Base-by-base conservation (phyloP, 2,888 invertebrate species). In the Calliphora vomitoria region DNA sequence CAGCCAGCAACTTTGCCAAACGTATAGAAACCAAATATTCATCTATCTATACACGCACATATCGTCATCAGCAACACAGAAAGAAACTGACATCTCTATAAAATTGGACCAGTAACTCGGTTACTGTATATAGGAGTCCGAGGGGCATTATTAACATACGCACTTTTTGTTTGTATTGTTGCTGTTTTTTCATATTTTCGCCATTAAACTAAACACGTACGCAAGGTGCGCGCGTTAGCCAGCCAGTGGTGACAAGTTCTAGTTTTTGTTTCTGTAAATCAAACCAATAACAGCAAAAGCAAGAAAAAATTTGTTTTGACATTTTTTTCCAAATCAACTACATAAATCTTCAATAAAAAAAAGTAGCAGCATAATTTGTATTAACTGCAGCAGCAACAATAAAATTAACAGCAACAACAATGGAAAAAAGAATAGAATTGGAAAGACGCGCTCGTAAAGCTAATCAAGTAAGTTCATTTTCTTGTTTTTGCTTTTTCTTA, bases 371-470 rank as follows among this genome's bases (percentile, higher is more conserved):
- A 41, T 69, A 13, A n/a, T 53, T 35, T 47, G 20, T 62, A 64
- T 68, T 31, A 76, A 38, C 64, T 62, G 55, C 81, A 8, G 44
- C 81, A 53, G 68, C 72, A 74, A 69, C 81, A 80, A 82, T 50
- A 74, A 31, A 62, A 74, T 31, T 11, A 62, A n/a, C 58, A 82
- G 20, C 62, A 62, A 64, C 50, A 75, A 86, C 89, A 90, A 98
- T 98, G 98, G 98, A 98, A 95, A 98, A 98, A 94, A 96, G 99
- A 94, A 97, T 99, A 95, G 97, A 97, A 93, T 95, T 98, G 94
- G 99, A 99, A 95, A 97, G 97, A 95, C 96, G 98, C 93, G 98
- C 98, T 94, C 96, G 97, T 94, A 96, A 96, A 94, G 97, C 98
- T 91, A 96, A 96, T 93, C 97, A 98, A 95, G 99, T 99, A 95